Evolutionary conservation across 1,140 invertebrate genomes (phyloP).

Genomic region (Apis laboriosa): DNA sequence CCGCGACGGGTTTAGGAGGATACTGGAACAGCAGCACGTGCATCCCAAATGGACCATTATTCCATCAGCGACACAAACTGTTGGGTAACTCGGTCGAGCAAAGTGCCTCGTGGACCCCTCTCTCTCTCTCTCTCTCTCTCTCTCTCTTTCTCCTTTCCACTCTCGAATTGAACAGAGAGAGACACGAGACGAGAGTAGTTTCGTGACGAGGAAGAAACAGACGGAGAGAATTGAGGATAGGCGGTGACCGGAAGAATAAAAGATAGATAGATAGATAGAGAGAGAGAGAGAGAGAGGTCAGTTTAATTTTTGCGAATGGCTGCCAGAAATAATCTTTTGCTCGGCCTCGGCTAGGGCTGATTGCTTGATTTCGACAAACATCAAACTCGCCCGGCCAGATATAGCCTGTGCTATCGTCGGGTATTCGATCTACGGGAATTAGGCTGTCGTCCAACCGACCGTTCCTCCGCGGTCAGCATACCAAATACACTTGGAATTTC

Average conservation of each 20-base stretch:
- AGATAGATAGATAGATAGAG: not conserved
- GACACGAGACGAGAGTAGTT: too few relatives aligned
- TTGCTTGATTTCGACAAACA: slow-evolving; percentile 75
- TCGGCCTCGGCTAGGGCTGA: slow-evolving; percentile 54
- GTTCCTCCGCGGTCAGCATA: slow-evolving; percentile 58
- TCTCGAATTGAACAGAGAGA: not conserved
- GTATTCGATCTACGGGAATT: slow-evolving; percentile 61
- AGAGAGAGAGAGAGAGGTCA: slow-evolving; percentile 5
- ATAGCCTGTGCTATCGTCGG: slow-evolving; percentile 37
- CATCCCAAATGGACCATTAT: slow-evolving; percentile 80
- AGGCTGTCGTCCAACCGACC: slow-evolving; percentile 67
- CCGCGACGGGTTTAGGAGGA: slow-evolving; percentile 52
- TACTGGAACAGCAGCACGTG: slow-evolving; percentile 72
- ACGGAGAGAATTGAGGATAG: not conserved
- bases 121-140: too few relatives aligned
- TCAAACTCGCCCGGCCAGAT: slow-evolving; percentile 56
- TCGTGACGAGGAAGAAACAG: too few relatives aligned
- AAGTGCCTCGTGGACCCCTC: slow-evolving; percentile 46
- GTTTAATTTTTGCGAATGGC: slow-evolving; percentile 66
- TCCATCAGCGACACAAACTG: slow-evolving; percentile 79
- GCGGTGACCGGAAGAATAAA: slow-evolving; percentile 7
- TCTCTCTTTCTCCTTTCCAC: slow-evolving; percentile 27
- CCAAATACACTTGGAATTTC: slow-evolving; percentile 57
- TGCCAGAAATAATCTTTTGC: slow-evolving; percentile 69
- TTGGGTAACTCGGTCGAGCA: slow-evolving; percentile 75